Conservation (phyloP, 1,140 invertebrate species). For the Lysiphlebus fabarum region DNA sequence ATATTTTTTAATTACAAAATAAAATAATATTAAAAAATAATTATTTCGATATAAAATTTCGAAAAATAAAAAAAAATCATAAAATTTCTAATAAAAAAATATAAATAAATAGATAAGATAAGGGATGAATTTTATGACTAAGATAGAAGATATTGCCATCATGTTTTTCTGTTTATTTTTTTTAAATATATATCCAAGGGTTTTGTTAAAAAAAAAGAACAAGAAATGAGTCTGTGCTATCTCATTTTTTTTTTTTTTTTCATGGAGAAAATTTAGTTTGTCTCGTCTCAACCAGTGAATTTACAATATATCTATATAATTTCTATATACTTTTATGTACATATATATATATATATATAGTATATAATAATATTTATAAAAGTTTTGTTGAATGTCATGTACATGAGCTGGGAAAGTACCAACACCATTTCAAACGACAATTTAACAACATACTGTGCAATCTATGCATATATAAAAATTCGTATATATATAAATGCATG, state of each 20-base stretch:
- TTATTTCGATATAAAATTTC: too few species aligned
- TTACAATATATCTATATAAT: too few species aligned
- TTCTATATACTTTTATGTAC: constrained; percentile 13
- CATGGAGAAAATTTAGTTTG: too few species aligned
- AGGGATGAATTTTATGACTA: constrained; percentile 13
- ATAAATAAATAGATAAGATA: background rate
- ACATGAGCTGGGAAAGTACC: too few species aligned
- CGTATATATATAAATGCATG: background rate
- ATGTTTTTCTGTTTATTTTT: constrained; percentile 18
- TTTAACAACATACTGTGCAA: constrained; percentile 10
- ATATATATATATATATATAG: too few species aligned
- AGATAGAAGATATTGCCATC: constrained; percentile 30
- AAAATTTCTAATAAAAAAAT: too few species aligned
- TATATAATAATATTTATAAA: too few species aligned
- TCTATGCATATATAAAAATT: constrained; percentile 4
- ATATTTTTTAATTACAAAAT: too few species aligned
- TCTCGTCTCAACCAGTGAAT: too few species aligned
- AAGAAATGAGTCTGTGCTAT: background rate
- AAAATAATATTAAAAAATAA: too few species aligned
- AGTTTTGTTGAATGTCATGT: too few species aligned
- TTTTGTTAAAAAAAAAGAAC: background rate
- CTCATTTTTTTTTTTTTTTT: background rate
- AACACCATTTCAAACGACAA: background rate
- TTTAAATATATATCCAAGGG: background rate
- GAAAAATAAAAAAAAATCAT: too few species aligned